Evolutionary conservation across 2,113 vertebrate genomes (phyloP), one percentile per base, ranked within the genome.

Genomic region (Triplophysa dalaica): DNA sequence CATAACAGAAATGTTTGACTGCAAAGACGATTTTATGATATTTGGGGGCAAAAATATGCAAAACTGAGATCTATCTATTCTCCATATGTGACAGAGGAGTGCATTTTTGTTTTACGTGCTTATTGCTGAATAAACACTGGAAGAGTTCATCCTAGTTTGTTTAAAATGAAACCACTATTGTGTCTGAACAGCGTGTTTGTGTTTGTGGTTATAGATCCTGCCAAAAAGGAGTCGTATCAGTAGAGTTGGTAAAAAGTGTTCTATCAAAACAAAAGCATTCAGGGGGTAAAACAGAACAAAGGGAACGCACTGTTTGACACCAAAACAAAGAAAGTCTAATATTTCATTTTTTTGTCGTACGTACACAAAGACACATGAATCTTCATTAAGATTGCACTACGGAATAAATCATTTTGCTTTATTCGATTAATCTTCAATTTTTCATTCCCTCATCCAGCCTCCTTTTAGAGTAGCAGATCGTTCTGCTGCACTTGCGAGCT

Each of bases 401-500:
- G 21, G 11, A 69, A 80, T 80, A 54, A 72, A 83, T 67, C 60
- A 70, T 72, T 11, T 66, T 56, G 38, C 9, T 26, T 50, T 77
- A 70, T 81, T 62, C 17, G 8, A 29, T 82, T 83, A 82, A 63
- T 80, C 84, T 74, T 78, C 85, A 72, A 83, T 77, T 66, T 85
- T 87, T 85, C 78, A 89, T 87, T 86, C 83, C 79, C 78, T 86
- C 65, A 83, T 86, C 83, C 86, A 80, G 80, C 84, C 84, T 83
- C 56, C 88, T 84, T 85, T 88, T 79, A 58, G 85, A 86, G 85
- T 82, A 85, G 83, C 73, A 70, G 85, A 91, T 90, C 86, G 83
- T 87, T 92, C 89, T 90, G 85, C 89, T 85, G 81, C 17, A 22
- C 83, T 89, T 69, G 66, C 24, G 77, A 88, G 85, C 85, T 0